Conservation (phyloP, 2,888 invertebrate species). For the Leptogaster cylindrica region DNA sequence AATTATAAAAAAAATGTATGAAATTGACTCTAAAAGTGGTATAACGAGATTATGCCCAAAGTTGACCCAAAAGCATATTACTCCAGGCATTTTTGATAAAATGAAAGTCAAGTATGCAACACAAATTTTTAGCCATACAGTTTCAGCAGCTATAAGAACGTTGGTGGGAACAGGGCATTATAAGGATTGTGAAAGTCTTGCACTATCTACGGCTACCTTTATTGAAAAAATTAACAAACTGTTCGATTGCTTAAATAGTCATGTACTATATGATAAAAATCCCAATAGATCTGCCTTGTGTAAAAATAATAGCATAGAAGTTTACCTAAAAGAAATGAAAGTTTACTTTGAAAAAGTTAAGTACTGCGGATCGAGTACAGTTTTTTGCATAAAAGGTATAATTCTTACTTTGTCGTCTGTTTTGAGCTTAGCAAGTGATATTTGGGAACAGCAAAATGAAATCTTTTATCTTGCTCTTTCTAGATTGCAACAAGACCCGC, state of each 20-base stretch:
- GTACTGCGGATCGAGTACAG: not conserved
- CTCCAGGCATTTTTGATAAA: constrained; percentile 38
- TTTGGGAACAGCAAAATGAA: constrained; percentile 10
- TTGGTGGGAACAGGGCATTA: constrained; percentile 27
- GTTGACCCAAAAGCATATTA: constrained; percentile 31
- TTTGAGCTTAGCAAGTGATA: constrained; percentile 10
- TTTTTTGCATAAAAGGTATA: constrained; percentile 23
- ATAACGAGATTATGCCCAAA: too few species aligned
- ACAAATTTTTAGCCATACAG: constrained; percentile 32
- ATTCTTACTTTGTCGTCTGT: constrained; percentile 21
- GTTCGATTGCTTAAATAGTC: constrained; percentile 40
- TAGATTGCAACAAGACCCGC: constrained; percentile 23
- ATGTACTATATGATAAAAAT: constrained; percentile 25
- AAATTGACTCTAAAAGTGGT: constrained; percentile 27
- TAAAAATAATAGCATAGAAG: constrained; percentile 7
- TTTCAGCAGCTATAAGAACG: constrained; percentile 29
- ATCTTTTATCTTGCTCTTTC: constrained; percentile 35
- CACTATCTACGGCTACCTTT: constrained; percentile 29
- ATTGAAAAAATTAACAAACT: constrained; percentile 37
- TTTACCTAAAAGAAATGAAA: constrained; percentile 17
- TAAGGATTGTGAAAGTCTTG: constrained; percentile 5
- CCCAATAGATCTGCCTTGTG: constrained; percentile 5
- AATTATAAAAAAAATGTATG: constrained; percentile 16
- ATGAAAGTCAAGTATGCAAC: constrained; percentile 33
- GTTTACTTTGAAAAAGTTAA: constrained; percentile 2